phyloP scores from a whole-genome alignment of 1,140 invertebrate genomes.

The Odontomachus brunneus region DNA sequence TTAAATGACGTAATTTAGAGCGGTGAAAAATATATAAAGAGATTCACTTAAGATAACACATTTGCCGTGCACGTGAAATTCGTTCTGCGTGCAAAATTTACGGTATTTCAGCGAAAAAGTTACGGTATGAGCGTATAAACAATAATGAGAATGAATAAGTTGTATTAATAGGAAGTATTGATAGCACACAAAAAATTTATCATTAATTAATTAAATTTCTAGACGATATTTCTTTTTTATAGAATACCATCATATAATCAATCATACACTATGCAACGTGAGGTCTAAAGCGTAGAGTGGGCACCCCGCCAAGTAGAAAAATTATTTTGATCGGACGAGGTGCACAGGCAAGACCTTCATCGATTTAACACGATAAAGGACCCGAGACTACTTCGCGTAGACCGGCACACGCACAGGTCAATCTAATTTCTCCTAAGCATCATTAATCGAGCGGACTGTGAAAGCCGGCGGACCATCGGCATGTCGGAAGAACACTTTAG shows the following conservation, averaged over 20 bases:
- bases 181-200: not conserved
- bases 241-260: not conserved
- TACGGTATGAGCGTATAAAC: not conserved
- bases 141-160: no score
- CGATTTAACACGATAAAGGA: conserved; percentile 16
- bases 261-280: no score
- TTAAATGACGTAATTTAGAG: no score
- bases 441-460: conserved; percentile 22
- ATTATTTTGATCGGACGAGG: no score
- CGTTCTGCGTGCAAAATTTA: no score
- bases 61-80: no score
- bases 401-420: conserved; percentile 15
- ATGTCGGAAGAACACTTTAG: not conserved
- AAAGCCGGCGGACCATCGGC: not conserved
- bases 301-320: no score
- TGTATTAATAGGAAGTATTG: no score
- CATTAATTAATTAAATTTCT: not conserved
- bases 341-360: not conserved
- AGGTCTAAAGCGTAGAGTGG: no score
- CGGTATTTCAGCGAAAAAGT: conserved; percentile 11
- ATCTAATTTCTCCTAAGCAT: conserved; percentile 42
- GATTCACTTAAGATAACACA: no score
- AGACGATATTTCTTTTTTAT: not conserved
- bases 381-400: no score
- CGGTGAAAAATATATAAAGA: no score